Evolutionary conservation across 2,113 vertebrate genomes (phyloP).

Genomic region (Syngnathus typhle): DNA sequence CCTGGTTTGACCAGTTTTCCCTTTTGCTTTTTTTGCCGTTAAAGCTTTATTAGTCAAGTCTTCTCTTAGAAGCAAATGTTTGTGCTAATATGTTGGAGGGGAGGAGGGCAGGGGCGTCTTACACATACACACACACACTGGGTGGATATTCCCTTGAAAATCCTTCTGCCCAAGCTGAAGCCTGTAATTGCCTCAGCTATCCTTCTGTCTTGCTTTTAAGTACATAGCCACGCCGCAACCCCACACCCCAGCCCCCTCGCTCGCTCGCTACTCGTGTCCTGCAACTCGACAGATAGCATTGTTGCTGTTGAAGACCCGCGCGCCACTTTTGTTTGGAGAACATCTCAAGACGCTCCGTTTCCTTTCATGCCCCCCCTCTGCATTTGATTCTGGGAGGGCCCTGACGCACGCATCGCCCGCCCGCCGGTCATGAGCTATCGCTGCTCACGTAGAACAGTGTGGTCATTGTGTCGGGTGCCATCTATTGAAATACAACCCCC

Average conservation of each 20-base stretch:
- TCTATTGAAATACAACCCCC: background rate
- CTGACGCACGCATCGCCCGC: background rate
- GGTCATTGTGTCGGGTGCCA: conserved; percentile 53
- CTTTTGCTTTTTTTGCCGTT: conserved; percentile 10
- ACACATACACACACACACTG: conserved; percentile 40
- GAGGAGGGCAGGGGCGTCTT: conserved; percentile 28
- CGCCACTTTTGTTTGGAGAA: conserved; percentile 35
- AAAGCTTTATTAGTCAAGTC: conserved; percentile 19
- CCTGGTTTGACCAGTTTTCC: conserved; percentile 12
- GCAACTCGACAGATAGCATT: conserved; percentile 40
- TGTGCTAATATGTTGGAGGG: conserved; percentile 41
- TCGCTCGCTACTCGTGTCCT: background rate
- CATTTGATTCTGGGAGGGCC: conserved; percentile 31
- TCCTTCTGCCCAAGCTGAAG: conserved; percentile 59
- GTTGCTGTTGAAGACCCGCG: conserved; percentile 36
- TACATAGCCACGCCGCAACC: conserved; percentile 37
- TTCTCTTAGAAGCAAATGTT: conserved; percentile 23
- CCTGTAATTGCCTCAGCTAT: conserved; percentile 71
- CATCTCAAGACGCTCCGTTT: conserved; percentile 49
- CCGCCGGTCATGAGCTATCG: conserved; percentile 54
- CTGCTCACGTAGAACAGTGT: conserved; percentile 66
- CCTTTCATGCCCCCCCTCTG: conserved; percentile 45
- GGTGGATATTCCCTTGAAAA: conserved; percentile 68
- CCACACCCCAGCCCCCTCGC: background rate
- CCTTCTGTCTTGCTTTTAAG: conserved; percentile 46